Evolutionary conservation across 1,140 invertebrate genomes (phyloP), one percentile per base, ranked within the genome.

Genomic region (Nylanderia fulva): DNA sequence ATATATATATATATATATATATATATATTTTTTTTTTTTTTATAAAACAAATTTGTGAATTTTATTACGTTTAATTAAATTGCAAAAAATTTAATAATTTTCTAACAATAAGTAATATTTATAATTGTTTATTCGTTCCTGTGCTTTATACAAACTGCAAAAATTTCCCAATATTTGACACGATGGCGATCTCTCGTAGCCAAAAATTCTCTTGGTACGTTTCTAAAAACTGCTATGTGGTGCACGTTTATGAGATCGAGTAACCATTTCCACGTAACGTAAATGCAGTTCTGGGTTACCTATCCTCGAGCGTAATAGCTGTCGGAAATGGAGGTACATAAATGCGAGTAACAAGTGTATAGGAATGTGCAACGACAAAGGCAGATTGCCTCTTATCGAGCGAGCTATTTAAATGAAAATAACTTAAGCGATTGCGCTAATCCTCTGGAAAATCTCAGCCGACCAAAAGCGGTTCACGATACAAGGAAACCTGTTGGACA

Each of bases 281-380:
- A 71, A 71, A 42, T 71, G 77, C 24, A 80, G 45, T 71, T n/a
- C 64, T 18, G 36, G 18, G 18, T 56, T 80, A 42, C 33, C 33
- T 56, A 71, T 13, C 36, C 48, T 29, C 52, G 24, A 42, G 36
- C n/a, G 33, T 79, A 39, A 68, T 71, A 80, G 33, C 6, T 71
- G 18, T 11, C 9, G 18, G 11, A 21, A 33, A 21, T 45, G 4
- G 33, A 56, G 21, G 36, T 80, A 80, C 21, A 64, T 80, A 80
- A 80, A 71, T 36, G 54, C 64, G 24, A 71, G 77, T 80, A 80
- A 80, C 77, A 80, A 18, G 77, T 71, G 77, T 52, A 80, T 69
- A 69, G 18, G 11, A 71, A 80, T 18, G 21, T 58, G 63, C 21
- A 69, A 18, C 48, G 33, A 71, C 52, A 58, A 80, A 71, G 61